A percentile compares a stretch with the other conserved stretches of the same genome.
Conservation (phyloP, 2,797 vertebrate genomes). For the Enoplosus armatus region DNA sequence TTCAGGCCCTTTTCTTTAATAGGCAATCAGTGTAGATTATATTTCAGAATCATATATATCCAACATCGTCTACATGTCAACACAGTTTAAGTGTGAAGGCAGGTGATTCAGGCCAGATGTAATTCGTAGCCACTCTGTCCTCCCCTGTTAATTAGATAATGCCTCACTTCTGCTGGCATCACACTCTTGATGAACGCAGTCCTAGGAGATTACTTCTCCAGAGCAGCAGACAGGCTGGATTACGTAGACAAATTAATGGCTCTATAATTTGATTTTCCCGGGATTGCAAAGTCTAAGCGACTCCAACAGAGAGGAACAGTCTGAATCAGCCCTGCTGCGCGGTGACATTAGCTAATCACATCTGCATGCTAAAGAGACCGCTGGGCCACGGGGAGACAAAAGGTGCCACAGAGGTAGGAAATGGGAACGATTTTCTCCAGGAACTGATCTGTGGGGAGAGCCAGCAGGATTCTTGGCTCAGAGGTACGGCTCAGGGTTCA, state of each 20-base stretch:
- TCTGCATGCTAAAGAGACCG: slow-evolving; percentile 80
- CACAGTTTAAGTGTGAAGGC: slow-evolving; percentile 34
- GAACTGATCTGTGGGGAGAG: slow-evolving; percentile 35
- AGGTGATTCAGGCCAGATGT: slow-evolving; percentile 74
- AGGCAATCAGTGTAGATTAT: slow-evolving; percentile 23
- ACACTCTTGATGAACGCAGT: slow-evolving; percentile 84
- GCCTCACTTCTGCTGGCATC: slow-evolving; percentile 83
- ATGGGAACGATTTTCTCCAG: slow-evolving; percentile 22
- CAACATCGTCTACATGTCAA: slow-evolving; percentile 33
- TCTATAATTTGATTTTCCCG: slow-evolving; percentile 88
- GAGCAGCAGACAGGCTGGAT: slow-evolving; percentile 86
- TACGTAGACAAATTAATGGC: slow-evolving; percentile 89
- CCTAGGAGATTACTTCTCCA: slow-evolving; percentile 85
- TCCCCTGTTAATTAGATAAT: slow-evolving; percentile 86
- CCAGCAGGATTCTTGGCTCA: background rate
- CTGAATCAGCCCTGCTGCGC: slow-evolving; percentile 72
- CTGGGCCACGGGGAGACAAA: slow-evolving; percentile 53
- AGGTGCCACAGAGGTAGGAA: slow-evolving; percentile 36
- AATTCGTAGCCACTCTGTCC: slow-evolving; percentile 63
- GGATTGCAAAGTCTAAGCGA: slow-evolving; percentile 83
- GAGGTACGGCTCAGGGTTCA: slow-evolving; percentile 15
- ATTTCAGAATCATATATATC: slow-evolving; percentile 18
- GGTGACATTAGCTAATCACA: slow-evolving; percentile 81
- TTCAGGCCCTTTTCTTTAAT: slow-evolving; percentile 1
- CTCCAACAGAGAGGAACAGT: slow-evolving; percentile 75